Conservation (phyloP, 2,113 vertebrate genomes). For the Mola mola region DNA sequence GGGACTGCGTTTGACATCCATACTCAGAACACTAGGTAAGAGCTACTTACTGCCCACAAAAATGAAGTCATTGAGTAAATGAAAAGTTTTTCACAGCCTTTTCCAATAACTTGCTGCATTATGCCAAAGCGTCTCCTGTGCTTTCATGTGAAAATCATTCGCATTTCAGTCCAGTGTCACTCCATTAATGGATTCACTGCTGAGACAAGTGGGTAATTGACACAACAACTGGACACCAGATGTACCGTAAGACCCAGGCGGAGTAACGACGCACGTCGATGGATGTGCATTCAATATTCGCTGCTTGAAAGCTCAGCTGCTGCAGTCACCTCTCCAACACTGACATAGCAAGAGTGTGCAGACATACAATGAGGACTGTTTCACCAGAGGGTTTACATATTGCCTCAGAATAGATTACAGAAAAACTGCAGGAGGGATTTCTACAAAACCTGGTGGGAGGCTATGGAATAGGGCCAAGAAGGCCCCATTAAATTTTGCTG, state of each 20-base stretch:
- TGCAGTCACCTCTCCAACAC: background rate
- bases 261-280: constrained; percentile 17
- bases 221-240: constrained; percentile 56
- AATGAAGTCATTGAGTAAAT: constrained; percentile 45
- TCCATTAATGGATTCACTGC: constrained; percentile 22
- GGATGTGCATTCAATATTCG: constrained; percentile 17
- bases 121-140: constrained; percentile 18
- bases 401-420: no score
- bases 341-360: background rate
- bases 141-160: constrained; percentile 40
- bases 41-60: constrained; percentile 24
- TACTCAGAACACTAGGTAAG: constrained; percentile 41
- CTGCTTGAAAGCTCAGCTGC: background rate
- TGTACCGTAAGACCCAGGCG: constrained; percentile 39
- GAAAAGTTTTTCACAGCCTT: constrained; percentile 42
- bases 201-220: constrained; percentile 28
- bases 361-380: background rate
- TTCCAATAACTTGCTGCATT: constrained; percentile 18
- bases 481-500: no score
- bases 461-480: no score
- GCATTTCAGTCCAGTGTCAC: constrained; percentile 40
- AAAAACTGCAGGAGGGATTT: no score
- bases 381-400: no score
- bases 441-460: no score
- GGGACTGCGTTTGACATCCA: constrained; percentile 37